Percentiles rank a stretch among this genome's conserved stretches.
phyloP scores from a whole-genome alignment of 1,140 invertebrate species.

The Drosophila tropicalis region DNA sequence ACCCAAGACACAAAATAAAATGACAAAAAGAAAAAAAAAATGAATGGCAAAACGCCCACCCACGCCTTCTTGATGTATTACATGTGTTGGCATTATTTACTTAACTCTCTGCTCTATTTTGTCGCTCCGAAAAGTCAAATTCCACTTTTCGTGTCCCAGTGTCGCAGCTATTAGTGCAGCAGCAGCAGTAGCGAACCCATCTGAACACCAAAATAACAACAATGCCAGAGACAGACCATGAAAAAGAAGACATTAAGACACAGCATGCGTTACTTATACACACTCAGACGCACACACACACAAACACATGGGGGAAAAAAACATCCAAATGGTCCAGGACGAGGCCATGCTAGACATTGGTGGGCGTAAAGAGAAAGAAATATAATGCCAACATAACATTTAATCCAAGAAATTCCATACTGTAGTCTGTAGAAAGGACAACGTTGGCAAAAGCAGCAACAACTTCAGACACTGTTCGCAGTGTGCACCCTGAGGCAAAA shows the following conservation, averaged over 20 bases:
- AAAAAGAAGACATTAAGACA: conserved; percentile 76
- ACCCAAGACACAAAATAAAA: conserved; percentile 19
- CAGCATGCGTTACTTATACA: conserved; percentile 68
- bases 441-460: conserved; percentile 17
- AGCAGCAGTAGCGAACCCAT: conserved; percentile 24
- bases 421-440: conserved; percentile 52
- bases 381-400: conserved; percentile 82
- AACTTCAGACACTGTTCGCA: conserved; percentile 9
- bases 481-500: conserved; percentile 58
- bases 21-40: neutral
- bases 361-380: conserved; percentile 77
- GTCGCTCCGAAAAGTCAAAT: conserved; percentile 76
- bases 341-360: conserved; percentile 39
- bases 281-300: conserved; percentile 32
- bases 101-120: conserved; percentile 79
- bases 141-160: conserved; percentile 63
- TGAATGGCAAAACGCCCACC: conserved; percentile 18
- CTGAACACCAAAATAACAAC: conserved; percentile 40
- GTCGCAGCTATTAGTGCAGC: conserved; percentile 73
- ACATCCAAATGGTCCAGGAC: conserved; percentile 2
- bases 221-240: conserved; percentile 42
- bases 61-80: conserved; percentile 66
- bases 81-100: conserved; percentile 81
- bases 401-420: conserved; percentile 81
- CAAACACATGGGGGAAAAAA: neutral